Conservation (phyloP, 1,140 invertebrate species). For the Capitella teleta region DNA sequence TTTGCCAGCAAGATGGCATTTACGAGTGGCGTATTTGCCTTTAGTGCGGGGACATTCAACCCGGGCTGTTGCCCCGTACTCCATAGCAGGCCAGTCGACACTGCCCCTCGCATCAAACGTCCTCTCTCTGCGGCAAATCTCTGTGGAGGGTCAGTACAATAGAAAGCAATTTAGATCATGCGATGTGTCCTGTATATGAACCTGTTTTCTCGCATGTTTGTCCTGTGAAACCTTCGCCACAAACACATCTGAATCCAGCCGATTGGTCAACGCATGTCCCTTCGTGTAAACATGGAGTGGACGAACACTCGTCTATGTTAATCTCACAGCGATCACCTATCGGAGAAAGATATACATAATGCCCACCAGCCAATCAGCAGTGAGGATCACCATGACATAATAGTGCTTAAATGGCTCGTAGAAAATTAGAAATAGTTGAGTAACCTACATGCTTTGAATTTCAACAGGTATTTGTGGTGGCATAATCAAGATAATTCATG, state of each 20-base stretch:
- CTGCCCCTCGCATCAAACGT: background rate
- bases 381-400: too few species aligned
- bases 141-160: background rate
- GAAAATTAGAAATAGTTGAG: background rate
- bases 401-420: too few species aligned
- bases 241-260: slow-evolving; percentile 5
- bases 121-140: background rate
- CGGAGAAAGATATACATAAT: background rate
- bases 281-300: slow-evolving; percentile 20
- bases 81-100: background rate
- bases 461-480: background rate
- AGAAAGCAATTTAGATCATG: background rate
- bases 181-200: background rate
- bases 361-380: too few species aligned
- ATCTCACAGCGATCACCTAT: slow-evolving; percentile 51
- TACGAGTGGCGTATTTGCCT: background rate
- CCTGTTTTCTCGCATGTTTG: slow-evolving; percentile 12
- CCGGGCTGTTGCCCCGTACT: background rate
- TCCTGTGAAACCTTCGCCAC: slow-evolving; percentile 10
- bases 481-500: background rate
- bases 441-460: background rate
- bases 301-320: slow-evolving; percentile 80
- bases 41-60: slow-evolving; percentile 1
- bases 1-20: background rate
- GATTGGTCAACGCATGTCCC: slow-evolving; percentile 12